Conservation (phyloP, 2,797 vertebrate species). For the Calcarius lapponicus region DNA sequence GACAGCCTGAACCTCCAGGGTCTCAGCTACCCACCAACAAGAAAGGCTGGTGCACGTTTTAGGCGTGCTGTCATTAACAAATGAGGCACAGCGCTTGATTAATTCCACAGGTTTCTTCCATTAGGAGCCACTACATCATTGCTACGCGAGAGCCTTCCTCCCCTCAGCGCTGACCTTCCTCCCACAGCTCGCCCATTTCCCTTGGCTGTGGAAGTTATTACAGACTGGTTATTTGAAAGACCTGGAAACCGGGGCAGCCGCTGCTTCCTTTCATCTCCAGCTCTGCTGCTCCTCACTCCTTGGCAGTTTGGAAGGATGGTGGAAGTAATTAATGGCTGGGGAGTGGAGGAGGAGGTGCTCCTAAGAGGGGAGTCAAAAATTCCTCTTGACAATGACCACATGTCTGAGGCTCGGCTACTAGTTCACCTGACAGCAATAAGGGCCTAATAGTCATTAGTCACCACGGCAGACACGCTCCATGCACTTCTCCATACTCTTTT, state of each 20-base stretch:
- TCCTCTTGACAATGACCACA: constrained; percentile 79
- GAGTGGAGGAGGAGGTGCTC: constrained; percentile 59
- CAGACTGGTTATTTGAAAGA: constrained; percentile 73
- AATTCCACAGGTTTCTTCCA: constrained; percentile 69
- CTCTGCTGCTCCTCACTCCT: constrained; percentile 69
- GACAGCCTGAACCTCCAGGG: not conserved
- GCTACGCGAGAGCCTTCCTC: constrained; percentile 49
- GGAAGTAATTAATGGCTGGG: constrained; percentile 76
- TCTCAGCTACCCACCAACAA: not conserved
- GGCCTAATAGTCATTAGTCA: constrained; percentile 57
- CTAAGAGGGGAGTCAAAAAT: constrained; percentile 78
- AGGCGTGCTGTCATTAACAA: constrained; percentile 70
- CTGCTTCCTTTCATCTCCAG: constrained; percentile 70
- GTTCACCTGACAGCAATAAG: constrained; percentile 67
- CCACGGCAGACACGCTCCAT: constrained; percentile 2
- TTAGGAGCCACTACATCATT: constrained; percentile 70
- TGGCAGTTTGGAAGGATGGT: constrained; percentile 76
- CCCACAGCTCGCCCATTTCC: constrained; percentile 50
- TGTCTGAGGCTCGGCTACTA: constrained; percentile 62
- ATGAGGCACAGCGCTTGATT: constrained; percentile 68
- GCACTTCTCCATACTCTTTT: not conserved
- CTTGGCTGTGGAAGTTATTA: constrained; percentile 74
- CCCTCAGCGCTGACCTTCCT: constrained; percentile 55
- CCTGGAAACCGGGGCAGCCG: constrained; percentile 68
- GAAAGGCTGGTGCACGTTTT: not conserved